phyloP scores from a whole-genome alignment of 2,797 vertebrate species.

The Liparis tanakae region DNA sequence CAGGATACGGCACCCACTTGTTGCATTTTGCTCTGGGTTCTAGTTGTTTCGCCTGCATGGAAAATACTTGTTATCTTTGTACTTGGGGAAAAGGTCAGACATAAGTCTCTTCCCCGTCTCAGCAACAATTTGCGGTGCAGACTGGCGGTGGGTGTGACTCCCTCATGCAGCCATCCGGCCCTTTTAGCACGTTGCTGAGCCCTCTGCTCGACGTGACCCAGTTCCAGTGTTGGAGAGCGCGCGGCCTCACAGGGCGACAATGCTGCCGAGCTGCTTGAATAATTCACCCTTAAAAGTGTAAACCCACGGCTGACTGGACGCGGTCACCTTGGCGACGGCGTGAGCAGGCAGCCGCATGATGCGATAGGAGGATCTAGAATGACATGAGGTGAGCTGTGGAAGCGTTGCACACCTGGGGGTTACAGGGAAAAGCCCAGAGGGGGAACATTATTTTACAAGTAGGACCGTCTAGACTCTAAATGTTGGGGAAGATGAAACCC shows the following conservation, averaged over 20 bases:
- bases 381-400: conserved; percentile 19
- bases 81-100: conserved; percentile 8
- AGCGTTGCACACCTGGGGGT: conserved; percentile 38
- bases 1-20: not conserved
- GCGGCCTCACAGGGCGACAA: conserved; percentile 37
- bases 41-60: not conserved
- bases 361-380: conserved; percentile 3
- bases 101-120: conserved; percentile 1
- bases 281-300: conserved; percentile 68
- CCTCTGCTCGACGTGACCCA: conserved; percentile 69
- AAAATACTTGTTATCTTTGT: conserved; percentile 16
- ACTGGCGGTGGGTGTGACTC: not conserved
- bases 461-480: not conserved
- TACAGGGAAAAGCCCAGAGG: not conserved
- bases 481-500: not conserved
- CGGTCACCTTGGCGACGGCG: conserved; percentile 68
- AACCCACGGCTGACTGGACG: conserved; percentile 48
- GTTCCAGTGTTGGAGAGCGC: conserved; percentile 65
- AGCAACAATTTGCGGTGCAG: not conserved
- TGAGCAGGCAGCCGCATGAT: conserved; percentile 5
- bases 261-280: conserved; percentile 72
- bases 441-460: not conserved
- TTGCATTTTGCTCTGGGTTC: not conserved
- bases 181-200: not conserved
- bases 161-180: not conserved